Evolutionary conservation across 2,888 invertebrate genomes (phyloP).

Genomic region (Rhorus exstirpatorius): DNA sequence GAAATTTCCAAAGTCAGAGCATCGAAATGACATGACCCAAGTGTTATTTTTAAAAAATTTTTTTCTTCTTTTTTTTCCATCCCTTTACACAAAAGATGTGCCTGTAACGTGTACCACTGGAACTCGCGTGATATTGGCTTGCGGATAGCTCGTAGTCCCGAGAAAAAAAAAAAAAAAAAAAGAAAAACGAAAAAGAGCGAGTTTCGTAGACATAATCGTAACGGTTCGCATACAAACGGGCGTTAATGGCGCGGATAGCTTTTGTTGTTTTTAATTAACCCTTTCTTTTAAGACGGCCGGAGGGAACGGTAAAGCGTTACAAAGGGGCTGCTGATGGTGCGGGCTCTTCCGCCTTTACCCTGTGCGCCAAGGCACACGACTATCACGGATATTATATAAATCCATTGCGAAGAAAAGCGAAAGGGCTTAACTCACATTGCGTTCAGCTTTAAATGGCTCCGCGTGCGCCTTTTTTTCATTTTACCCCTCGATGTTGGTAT

Average conservation of each 20-base stretch:
- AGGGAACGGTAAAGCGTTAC: constrained; percentile 80
- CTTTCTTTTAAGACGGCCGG: constrained; percentile 85
- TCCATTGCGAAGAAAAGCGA: background rate
- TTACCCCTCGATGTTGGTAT: background rate
- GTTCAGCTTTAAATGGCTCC: background rate
- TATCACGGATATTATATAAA: background rate
- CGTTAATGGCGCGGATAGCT: constrained; percentile 86
- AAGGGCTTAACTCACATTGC: background rate
- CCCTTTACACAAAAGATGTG: background rate
- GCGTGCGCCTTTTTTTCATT: constrained; percentile 6
- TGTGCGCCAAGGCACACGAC: constrained; percentile 47
- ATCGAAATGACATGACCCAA: constrained; percentile 26
- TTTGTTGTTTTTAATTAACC: constrained; percentile 86
- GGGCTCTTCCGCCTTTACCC: constrained; percentile 70
- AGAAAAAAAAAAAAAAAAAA: constrained; percentile 5
- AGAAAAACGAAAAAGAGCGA: constrained; percentile 47
- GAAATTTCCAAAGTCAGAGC: constrained; percentile 42
- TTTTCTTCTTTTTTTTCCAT: constrained; percentile 1
- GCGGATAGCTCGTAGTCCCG: constrained; percentile 24
- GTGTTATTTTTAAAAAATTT: too few species aligned
- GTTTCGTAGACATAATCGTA: constrained; percentile 81
- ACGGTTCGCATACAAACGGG: constrained; percentile 85
- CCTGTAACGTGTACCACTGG: constrained; percentile 13
- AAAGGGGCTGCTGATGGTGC: constrained; percentile 74
- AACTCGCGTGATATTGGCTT: background rate